phyloP scores from a whole-genome alignment of 1,140 invertebrate species.

The Tetramorium simillimum region DNA sequence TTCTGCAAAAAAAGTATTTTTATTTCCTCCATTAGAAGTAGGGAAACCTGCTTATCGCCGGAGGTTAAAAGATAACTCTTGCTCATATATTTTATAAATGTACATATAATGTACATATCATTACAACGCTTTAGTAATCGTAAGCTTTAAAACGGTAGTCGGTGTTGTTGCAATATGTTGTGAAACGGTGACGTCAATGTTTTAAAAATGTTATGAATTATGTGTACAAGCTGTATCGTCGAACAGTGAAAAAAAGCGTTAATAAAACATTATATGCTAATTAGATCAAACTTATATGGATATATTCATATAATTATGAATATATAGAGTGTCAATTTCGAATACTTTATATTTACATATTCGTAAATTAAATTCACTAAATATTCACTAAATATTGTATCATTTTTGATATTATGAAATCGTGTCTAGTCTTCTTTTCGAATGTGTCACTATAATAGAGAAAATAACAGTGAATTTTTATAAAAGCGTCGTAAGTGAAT shows the following conservation, averaged over 20 bases:
- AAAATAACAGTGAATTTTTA: background rate
- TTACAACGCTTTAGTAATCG: background rate
- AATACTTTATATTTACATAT: background rate
- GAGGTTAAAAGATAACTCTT: constrained; percentile 57
- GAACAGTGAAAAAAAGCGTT: background rate
- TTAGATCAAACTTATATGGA: background rate
- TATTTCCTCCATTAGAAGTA: background rate
- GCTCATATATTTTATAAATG: constrained; percentile 11
- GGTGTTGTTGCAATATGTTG: background rate
- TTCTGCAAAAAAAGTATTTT: background rate
- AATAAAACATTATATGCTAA: background rate
- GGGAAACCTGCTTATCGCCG: constrained; percentile 39
- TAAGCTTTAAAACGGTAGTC: background rate
- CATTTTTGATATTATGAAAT: background rate
- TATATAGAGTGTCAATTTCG: background rate
- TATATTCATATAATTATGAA: background rate
- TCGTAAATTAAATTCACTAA: background rate
- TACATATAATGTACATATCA: background rate
- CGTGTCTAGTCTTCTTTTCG: background rate
- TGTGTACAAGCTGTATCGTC: background rate
- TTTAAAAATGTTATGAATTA: background rate
- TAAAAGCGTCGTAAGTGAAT: background rate
- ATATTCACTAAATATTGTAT: background rate
- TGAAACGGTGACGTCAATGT: background rate
- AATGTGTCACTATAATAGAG: background rate